phyloP scores from a whole-genome alignment of 2,113 vertebrate species.

The Oenanthe melanoleuca region DNA sequence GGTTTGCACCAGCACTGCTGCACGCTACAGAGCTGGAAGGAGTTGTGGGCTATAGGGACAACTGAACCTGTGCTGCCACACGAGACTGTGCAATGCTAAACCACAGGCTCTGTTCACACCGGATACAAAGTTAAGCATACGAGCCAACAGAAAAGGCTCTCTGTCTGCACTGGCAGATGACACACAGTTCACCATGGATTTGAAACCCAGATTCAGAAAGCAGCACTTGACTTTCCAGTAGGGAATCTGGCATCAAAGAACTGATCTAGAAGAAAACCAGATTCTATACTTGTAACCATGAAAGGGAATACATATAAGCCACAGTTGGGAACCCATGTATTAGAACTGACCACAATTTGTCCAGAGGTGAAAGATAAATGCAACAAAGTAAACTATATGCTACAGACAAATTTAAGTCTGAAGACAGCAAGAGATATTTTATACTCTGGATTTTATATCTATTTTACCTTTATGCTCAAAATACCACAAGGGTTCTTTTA shows the following conservation, averaged over 20 bases:
- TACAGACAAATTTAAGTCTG: neutral
- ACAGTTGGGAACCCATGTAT: neutral
- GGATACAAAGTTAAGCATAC: rapidly evolving
- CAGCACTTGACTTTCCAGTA: neutral
- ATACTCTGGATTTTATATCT: neutral
- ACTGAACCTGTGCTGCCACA: rapidly evolving
- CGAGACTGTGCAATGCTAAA: rapidly evolving
- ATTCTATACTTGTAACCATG: neutral
- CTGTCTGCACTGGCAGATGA: neutral
- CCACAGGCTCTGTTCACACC: neutral
- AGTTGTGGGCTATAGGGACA: rapidly evolving
- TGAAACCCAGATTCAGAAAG: neutral
- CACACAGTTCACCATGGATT: rapidly evolving
- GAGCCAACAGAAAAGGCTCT: neutral
- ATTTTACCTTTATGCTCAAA: neutral
- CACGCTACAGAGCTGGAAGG: neutral
- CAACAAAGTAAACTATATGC: rapidly evolving
- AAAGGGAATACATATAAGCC: neutral
- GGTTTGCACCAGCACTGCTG: rapidly evolving
- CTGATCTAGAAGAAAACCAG: neutral
- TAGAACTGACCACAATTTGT: neutral
- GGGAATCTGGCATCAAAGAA: neutral
- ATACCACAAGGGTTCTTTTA: neutral
- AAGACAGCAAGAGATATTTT: neutral
- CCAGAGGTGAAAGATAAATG: neutral